A percentile compares a stretch with the other conserved stretches of the same genome.
phyloP scores from a whole-genome alignment of 2,888 invertebrate species.

The Scaptomyza flava region DNA sequence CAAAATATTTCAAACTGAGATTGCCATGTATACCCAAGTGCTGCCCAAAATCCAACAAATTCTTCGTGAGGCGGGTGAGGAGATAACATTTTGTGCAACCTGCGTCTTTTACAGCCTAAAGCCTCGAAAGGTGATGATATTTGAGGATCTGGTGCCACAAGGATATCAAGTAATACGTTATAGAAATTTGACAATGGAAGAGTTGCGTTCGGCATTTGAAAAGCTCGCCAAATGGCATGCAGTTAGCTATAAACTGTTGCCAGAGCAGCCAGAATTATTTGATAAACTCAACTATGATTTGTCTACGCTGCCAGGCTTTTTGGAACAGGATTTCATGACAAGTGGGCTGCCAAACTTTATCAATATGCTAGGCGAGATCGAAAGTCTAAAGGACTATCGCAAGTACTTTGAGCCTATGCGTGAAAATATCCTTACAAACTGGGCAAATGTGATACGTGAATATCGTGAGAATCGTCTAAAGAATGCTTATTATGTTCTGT shows the following conservation, averaged over 20 bases:
- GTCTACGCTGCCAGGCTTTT: constrained; percentile 26
- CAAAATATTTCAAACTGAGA: constrained; percentile 71
- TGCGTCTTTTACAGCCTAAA: constrained; percentile 53
- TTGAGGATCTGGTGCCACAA: constrained; percentile 35
- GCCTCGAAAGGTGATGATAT: constrained; percentile 42
- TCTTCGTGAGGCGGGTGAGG: constrained; percentile 60
- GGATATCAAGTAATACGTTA: constrained; percentile 35
- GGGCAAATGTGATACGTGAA: constrained; percentile 37
- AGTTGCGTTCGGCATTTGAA: constrained; percentile 23
- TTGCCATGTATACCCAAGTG: constrained; percentile 71
- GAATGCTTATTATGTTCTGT: constrained; percentile 60
- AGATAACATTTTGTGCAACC: constrained; percentile 37
- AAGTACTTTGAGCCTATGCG: constrained; percentile 58
- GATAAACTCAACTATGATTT: constrained; percentile 20
- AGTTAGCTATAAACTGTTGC: constrained; percentile 35
- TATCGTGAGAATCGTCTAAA: constrained; percentile 44
- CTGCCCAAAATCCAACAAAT: constrained; percentile 73
- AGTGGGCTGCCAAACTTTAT: constrained; percentile 56
- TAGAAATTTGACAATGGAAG: constrained; percentile 22
- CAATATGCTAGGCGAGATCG: constrained; percentile 30
- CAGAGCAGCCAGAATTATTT: constrained; percentile 38
- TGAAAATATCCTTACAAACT: constrained; percentile 25
- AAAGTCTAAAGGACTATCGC: constrained; percentile 45
- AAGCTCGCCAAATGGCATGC: constrained; percentile 72
- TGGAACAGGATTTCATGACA: constrained; percentile 35